phyloP scores from a whole-genome alignment of 30 jellyfish, hydroid and myxozoan species.

The Sanderia malayensis region DNA sequence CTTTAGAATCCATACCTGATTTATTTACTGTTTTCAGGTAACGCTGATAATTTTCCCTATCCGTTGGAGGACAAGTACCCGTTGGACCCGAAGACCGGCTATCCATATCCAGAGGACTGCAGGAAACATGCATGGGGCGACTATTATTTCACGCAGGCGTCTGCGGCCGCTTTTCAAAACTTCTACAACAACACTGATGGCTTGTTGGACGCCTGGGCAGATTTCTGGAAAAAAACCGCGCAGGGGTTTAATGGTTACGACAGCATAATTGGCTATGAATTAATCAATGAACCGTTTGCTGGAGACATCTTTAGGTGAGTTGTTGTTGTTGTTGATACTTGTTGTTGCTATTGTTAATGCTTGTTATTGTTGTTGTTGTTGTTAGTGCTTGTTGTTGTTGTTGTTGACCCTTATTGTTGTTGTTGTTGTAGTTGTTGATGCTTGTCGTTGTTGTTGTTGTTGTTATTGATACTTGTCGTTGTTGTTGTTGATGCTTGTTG shows the following conservation, averaged over 20 bases:
- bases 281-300: constrained; percentile 88
- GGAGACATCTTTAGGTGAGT: constrained; percentile 86
- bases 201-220: constrained; percentile 81
- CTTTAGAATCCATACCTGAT: too few species aligned
- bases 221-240: constrained; percentile 90
- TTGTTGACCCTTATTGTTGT: too few species aligned
- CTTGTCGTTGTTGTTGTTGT: too few species aligned
- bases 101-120: constrained; percentile 88
- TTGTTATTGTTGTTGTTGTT: too few species aligned
- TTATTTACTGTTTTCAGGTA: constrained; percentile 67
- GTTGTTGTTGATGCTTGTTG: too few species aligned
- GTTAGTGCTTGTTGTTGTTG: too few species aligned
- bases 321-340: too few species aligned
- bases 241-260: constrained; percentile 56
- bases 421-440: too few species aligned
- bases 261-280: constrained; percentile 84
- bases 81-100: constrained; percentile 86
- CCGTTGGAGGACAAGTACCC: constrained; percentile 78
- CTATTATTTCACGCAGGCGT: constrained; percentile 89
- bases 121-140: constrained; percentile 82
- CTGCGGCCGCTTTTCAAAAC: constrained; percentile 85
- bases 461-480: too few species aligned
- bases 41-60: constrained; percentile 73
- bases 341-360: too few species aligned
- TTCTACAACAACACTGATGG: constrained; percentile 89